Percentiles rank a stretch among this genome's conserved stretches.
Evolutionary conservation across 2,113 vertebrate species (phyloP).

Genomic region (Rutilus rutilus): DNA sequence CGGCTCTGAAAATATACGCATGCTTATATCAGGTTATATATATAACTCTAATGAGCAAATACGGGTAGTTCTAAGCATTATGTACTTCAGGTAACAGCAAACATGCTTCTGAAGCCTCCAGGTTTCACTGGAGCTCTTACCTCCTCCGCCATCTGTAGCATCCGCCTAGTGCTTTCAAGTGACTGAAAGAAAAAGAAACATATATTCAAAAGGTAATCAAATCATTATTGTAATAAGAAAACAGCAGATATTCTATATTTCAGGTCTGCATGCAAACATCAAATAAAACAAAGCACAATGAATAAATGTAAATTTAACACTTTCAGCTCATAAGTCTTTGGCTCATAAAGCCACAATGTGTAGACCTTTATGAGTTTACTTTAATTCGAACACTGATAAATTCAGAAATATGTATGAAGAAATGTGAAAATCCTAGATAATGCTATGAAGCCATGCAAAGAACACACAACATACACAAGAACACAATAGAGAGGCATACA

Average conservation of each 20-base stretch:
- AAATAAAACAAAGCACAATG: neutral
- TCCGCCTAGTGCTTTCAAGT: constrained; percentile 95
- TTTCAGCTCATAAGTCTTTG: neutral
- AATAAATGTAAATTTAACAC: too few species aligned
- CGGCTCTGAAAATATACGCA: constrained; percentile 76
- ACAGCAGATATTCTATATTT: neutral
- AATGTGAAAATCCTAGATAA: neutral
- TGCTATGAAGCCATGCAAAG: neutral
- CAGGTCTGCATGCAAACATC: neutral
- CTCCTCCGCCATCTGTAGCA: constrained; percentile 92
- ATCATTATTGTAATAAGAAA: too few species aligned
- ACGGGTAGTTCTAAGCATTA: neutral
- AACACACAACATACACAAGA: neutral
- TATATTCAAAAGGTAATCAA: constrained; percentile 3
- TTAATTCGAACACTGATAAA: neutral
- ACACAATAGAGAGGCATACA: neutral
- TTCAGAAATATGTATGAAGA: neutral
- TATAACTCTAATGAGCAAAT: neutral
- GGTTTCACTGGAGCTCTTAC: constrained; percentile 73
- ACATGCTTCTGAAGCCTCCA: neutral
- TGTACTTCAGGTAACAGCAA: neutral
- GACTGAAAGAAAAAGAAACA: constrained; percentile 78
- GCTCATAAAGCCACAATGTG: neutral
- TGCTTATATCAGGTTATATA: neutral
- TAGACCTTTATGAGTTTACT: neutral